Percentiles rank a stretch among this genome's conserved stretches.
These are phyloP conservation scores for Carlito syrichta DNA, from an alignment of 2,113 vertebrate genomes.

Conservation along the genomic window DNA sequence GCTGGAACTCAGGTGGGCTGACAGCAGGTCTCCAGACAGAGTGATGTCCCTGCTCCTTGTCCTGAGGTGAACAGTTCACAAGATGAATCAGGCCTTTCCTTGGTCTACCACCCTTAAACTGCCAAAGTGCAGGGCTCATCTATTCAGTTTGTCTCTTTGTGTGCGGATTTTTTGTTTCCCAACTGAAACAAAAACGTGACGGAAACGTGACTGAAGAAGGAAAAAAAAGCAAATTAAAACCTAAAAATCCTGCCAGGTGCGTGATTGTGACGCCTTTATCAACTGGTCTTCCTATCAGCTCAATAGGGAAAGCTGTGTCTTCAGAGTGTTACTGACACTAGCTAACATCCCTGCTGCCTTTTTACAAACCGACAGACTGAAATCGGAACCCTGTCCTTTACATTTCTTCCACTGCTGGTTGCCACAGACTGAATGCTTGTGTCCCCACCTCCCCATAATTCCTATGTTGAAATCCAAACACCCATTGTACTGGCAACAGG, in stretches of 20 bases:
- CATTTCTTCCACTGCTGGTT: not conserved
- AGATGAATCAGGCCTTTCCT: not conserved
- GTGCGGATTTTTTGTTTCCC: not conserved
- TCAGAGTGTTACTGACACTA: not conserved
- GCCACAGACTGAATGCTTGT: not conserved
- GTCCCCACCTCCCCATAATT: not conserved
- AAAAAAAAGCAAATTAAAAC: too few relatives aligned
- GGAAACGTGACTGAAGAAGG: not conserved
- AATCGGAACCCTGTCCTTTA: not conserved
- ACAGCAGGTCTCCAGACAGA: not conserved
- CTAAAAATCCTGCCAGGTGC: not conserved
- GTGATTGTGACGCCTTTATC: not conserved
- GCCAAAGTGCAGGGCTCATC: too few relatives aligned
- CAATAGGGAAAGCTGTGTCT: not conserved
- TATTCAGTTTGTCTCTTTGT: not conserved
- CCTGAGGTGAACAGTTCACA: not conserved
- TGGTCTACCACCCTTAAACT: too few relatives aligned
- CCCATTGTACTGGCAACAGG: not conserved
- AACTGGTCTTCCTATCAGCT: not conserved
- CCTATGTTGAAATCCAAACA: not conserved
- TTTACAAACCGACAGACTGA: not conserved
- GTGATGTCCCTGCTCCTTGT: not conserved
- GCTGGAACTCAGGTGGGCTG: not conserved
- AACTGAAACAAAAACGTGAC: too few relatives aligned
- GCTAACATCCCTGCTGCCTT: not conserved